Percentiles rank a stretch among this genome's conserved stretches.
These are phyloP conservation scores for Phthorimaea operculella DNA, from an alignment of 1,140 invertebrate genomes.

Conservation along the genomic window DNA sequence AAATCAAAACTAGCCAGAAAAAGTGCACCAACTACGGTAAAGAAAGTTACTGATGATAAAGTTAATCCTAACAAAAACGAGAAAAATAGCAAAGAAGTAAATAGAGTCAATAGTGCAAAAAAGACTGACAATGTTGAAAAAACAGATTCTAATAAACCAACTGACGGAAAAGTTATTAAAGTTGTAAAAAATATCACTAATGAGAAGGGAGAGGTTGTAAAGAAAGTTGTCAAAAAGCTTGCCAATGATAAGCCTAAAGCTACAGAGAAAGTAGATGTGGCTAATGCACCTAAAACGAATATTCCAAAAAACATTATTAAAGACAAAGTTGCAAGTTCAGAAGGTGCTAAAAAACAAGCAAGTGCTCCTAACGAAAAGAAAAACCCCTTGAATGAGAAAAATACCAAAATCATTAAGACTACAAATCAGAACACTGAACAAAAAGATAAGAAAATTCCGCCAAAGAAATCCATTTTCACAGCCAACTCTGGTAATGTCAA, in stretches of 20 bases:
- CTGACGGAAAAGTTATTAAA: constrained; percentile 14
- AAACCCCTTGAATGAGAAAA: background rate
- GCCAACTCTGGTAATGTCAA: background rate
- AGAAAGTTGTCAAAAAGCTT: constrained; percentile 5
- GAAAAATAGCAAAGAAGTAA: constrained; percentile 6
- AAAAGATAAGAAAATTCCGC: too few species aligned
- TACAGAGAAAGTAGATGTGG: background rate
- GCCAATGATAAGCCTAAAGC: background rate
- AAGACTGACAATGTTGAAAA: constrained; percentile 9
- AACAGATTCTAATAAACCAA: constrained; percentile 12
- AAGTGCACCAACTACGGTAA: constrained; percentile 7
- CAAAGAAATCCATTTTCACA: too few species aligned
- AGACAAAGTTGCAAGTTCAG: background rate
- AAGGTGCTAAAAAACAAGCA: too few species aligned
- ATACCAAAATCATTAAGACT: background rate
- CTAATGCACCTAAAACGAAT: background rate
- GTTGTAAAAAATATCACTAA: background rate
- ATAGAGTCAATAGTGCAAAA: background rate
- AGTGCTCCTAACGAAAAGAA: too few species aligned
- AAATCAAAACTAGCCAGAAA: constrained; percentile 8
- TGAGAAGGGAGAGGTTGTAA: background rate
- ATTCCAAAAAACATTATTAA: background rate
- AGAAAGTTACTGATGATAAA: background rate
- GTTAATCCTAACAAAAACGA: constrained; percentile 3
- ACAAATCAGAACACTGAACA: background rate